Conservation (phyloP, 2,888 invertebrate genomes). For the Hypomecis atomaria region DNA sequence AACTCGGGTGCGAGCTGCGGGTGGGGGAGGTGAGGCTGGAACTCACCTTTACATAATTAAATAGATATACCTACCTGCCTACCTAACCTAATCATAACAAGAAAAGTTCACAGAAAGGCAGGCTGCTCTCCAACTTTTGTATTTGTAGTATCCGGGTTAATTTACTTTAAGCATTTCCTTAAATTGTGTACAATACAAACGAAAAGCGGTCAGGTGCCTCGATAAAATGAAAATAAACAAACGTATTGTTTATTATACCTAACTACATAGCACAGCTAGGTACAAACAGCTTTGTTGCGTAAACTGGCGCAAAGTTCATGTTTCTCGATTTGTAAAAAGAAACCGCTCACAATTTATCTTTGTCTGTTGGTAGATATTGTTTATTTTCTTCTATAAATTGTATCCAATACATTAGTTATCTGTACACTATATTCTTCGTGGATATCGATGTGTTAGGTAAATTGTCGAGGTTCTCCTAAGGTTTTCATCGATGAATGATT, state of each 20-base stretch:
- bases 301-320: conserved; percentile 4
- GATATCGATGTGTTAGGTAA: no score
- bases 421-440: no score
- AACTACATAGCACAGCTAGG: neutral
- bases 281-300: conserved; percentile 5
- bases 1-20: conserved; percentile 31
- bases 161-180: conserved; percentile 1
- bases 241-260: neutral
- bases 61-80: conserved; percentile 6
- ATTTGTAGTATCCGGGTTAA: conserved; percentile 2
- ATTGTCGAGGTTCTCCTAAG: no score
- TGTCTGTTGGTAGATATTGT: neutral
- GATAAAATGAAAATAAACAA: conserved; percentile 4
- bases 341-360: neutral
- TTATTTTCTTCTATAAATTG: neutral
- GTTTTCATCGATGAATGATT: no score
- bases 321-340: conserved; percentile 7
- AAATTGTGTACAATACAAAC: conserved; percentile 4
- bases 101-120: conserved; percentile 8
- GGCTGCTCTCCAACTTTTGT: neutral
- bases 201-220: neutral
- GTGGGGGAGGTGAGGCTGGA: conserved; percentile 10
- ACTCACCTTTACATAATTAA: conserved; percentile 20
- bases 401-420: neutral
- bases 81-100: conserved; percentile 14